phyloP scores from a whole-genome alignment of 2,888 invertebrate genomes.

The Cremastobaeus sp. region DNA sequence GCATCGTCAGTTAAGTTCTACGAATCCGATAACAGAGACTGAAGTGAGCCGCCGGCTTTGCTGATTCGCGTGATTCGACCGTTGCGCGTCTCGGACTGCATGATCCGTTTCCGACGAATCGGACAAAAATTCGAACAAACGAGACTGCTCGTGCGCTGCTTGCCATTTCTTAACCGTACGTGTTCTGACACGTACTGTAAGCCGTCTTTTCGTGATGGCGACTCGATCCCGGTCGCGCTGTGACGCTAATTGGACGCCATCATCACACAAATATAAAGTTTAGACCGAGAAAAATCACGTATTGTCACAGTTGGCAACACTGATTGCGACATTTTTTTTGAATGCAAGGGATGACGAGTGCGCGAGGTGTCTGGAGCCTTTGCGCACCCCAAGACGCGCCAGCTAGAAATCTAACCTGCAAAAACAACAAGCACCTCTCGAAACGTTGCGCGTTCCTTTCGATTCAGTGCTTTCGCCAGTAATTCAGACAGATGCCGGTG shows the following conservation, averaged over 20 bases:
- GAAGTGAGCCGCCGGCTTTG: slow-evolving; percentile 20
- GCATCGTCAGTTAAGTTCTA: slow-evolving; percentile 14
- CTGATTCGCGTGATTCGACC: not conserved
- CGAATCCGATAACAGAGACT: slow-evolving; percentile 7
- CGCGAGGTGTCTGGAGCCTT: slow-evolving; percentile 38
- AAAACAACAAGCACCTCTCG: slow-evolving; percentile 1
- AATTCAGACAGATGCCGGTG: not conserved
- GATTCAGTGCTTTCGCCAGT: not conserved
- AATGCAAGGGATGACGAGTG: slow-evolving; percentile 38
- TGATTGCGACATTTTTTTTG: slow-evolving; percentile 30
- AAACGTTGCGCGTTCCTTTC: slow-evolving; percentile 7
- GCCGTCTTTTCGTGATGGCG: slow-evolving; percentile 13
- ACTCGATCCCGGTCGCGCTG: slow-evolving; percentile 5
- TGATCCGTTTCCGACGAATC: not conserved
- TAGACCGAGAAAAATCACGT: not conserved
- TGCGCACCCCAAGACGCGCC: slow-evolving; percentile 46
- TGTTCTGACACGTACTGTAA: slow-evolving; percentile 1
- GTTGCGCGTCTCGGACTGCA: not conserved
- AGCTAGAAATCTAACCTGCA: slow-evolving; percentile 39
- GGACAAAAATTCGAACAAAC: not conserved
- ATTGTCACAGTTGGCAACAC: slow-evolving; percentile 19
- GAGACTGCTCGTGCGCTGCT: not conserved
- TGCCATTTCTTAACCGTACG: not conserved
- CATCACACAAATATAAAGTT: slow-evolving; percentile 4
- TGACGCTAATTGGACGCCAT: slow-evolving; percentile 41